A percentile compares a stretch with the other conserved stretches of the same genome.
Evolutionary conservation across 2,113 vertebrate genomes (phyloP).

Genomic region (Himantopus leucocephalus): DNA sequence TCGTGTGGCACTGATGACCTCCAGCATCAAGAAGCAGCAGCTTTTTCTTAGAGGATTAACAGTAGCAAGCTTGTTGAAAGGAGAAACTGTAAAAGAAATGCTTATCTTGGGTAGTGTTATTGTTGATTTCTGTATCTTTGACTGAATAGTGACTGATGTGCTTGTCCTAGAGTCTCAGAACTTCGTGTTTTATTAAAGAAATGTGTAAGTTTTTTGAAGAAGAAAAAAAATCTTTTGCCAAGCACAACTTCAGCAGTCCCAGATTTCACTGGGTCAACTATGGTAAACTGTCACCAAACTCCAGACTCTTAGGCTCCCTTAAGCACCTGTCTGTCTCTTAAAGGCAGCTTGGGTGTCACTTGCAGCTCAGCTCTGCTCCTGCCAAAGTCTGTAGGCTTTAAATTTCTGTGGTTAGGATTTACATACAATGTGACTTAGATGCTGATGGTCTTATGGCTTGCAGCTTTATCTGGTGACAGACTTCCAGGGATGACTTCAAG

Average conservation of each 20-base stretch:
- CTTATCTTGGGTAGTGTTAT: background rate
- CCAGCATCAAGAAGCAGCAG: background rate
- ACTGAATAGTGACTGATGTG: background rate
- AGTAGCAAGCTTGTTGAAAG: background rate
- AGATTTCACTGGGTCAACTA: background rate
- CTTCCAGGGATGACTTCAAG: background rate
- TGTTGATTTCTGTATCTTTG: background rate
- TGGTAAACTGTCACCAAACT: background rate
- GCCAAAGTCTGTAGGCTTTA: background rate
- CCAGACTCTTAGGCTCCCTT: background rate
- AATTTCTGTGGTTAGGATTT: background rate
- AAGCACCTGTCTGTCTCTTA: background rate
- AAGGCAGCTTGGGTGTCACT: background rate
- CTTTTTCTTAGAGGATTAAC: background rate
- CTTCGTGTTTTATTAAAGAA: background rate
- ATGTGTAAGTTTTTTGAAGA: background rate
- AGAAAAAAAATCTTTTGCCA: background rate
- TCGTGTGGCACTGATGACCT: background rate
- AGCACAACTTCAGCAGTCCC: background rate
- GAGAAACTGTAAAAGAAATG: background rate
- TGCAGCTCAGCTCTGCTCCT: background rate
- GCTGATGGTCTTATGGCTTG: background rate
- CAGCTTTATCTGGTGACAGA: background rate
- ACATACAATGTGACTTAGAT: background rate
- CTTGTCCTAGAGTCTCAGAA: background rate